These are phyloP conservation scores for Scolopax mira DNA, from an alignment of 2,113 vertebrate genomes.

Conservation along the genomic window DNA sequence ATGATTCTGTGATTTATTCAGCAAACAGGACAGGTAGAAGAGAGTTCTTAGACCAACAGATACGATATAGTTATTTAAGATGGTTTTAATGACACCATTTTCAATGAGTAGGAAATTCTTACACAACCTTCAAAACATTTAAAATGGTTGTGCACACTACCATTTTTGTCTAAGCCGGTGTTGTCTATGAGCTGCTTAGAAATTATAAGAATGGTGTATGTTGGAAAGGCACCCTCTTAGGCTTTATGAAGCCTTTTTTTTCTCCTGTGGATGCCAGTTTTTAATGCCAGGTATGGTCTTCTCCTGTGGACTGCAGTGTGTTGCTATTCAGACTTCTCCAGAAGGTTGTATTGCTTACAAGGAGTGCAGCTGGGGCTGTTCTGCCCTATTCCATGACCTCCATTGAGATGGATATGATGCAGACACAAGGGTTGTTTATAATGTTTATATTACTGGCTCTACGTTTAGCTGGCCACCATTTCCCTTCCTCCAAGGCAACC, in stretches of 20 bases:
- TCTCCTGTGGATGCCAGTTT: not conserved
- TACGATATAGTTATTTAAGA: not conserved
- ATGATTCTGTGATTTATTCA: too few relatives aligned
- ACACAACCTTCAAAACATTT: not conserved
- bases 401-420: accelerated
- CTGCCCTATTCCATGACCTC: not conserved
- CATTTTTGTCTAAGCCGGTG: not conserved
- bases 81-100: not conserved
- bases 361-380: not conserved
- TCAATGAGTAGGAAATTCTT: not conserved
- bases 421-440: not conserved
- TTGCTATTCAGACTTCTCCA: not conserved
- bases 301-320: not conserved
- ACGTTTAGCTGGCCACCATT: not conserved
- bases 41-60: not conserved
- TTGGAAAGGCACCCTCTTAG: not conserved
- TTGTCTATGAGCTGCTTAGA: not conserved
- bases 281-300: not conserved
- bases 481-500: not conserved
- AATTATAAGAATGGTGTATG: not conserved
- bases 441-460: not conserved
- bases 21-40: not conserved
- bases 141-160: not conserved
- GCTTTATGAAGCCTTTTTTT: not conserved
- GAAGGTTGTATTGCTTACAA: not conserved